Evolutionary conservation across 2,797 vertebrate species (phyloP).

Genomic region (Graptemys geographica): DNA sequence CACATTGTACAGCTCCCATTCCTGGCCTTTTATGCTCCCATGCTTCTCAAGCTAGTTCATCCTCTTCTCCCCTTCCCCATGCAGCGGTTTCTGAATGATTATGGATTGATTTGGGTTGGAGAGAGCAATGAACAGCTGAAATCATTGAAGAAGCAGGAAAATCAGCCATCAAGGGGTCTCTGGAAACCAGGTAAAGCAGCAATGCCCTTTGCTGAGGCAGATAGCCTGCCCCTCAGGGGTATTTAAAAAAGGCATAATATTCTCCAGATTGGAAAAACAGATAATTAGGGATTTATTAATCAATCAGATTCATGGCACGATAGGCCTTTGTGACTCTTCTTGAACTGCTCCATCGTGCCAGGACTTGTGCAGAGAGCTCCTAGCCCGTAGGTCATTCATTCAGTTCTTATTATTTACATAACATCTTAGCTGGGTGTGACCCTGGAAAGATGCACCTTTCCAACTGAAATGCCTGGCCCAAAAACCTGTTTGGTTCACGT

Average conservation of each 20-base stretch:
- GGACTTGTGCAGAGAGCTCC: background rate
- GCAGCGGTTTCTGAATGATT: constrained; percentile 88
- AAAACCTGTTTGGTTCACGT: background rate
- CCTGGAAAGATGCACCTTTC: background rate
- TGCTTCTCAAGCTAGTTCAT: background rate
- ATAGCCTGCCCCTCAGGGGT: background rate
- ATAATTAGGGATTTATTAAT: background rate
- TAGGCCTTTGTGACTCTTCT: background rate
- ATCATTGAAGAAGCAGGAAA: constrained; percentile 29
- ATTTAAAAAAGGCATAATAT: background rate
- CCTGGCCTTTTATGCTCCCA: background rate
- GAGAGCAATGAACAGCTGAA: constrained; percentile 51
- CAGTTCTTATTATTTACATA: background rate
- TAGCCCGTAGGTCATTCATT: background rate
- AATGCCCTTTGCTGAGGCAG: background rate
- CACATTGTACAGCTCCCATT: background rate
- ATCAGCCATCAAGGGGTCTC: constrained; percentile 19
- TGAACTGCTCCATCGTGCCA: background rate
- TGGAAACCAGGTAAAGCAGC: constrained; percentile 77
- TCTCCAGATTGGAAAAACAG: background rate
- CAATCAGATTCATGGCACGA: background rate
- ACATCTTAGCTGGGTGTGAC: background rate
- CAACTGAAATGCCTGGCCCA: background rate
- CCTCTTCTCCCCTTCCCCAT: background rate
- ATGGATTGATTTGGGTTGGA: constrained; percentile 90